Percentiles rank a stretch among this genome's conserved stretches.
Evolutionary conservation across 2,888 invertebrate genomes (phyloP).

Genomic region (Limnephilus marmoratus): DNA sequence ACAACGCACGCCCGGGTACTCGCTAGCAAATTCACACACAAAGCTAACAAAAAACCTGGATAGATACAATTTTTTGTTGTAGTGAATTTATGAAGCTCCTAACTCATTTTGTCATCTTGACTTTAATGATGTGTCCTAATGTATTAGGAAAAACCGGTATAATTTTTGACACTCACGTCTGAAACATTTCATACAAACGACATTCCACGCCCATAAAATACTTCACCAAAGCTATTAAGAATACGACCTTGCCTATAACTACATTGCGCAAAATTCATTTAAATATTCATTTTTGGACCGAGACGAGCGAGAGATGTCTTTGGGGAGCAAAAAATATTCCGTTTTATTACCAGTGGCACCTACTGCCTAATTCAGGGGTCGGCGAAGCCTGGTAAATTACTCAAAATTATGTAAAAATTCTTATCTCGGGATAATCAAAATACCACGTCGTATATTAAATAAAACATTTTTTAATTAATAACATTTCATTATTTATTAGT

Average conservation of each 20-base stretch:
- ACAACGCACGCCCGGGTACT: background rate
- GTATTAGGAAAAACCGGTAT: background rate
- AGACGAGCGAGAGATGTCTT: background rate
- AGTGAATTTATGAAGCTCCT: background rate
- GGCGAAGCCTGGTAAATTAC: background rate
- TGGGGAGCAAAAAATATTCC: background rate
- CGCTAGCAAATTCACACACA: background rate
- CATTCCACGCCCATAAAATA: background rate
- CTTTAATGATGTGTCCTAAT: background rate
- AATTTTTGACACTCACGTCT: background rate
- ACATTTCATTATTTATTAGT: too few species aligned
- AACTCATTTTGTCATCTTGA: background rate
- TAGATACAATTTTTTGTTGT: background rate
- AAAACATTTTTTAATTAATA: too few species aligned
- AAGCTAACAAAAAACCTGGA: background rate
- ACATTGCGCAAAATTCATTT: conserved; percentile 9
- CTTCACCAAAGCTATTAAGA: background rate
- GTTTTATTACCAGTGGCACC: background rate
- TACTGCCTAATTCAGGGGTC: background rate
- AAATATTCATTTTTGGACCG: conserved; percentile 2
- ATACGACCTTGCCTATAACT: conserved; percentile 17
- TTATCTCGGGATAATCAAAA: background rate
- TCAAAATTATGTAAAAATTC: background rate
- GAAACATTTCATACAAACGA: conserved; percentile 6
- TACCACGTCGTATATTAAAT: background rate